Base-by-base conservation (phyloP, 2,113 vertebrate species). In the Limanda limanda region DNA sequence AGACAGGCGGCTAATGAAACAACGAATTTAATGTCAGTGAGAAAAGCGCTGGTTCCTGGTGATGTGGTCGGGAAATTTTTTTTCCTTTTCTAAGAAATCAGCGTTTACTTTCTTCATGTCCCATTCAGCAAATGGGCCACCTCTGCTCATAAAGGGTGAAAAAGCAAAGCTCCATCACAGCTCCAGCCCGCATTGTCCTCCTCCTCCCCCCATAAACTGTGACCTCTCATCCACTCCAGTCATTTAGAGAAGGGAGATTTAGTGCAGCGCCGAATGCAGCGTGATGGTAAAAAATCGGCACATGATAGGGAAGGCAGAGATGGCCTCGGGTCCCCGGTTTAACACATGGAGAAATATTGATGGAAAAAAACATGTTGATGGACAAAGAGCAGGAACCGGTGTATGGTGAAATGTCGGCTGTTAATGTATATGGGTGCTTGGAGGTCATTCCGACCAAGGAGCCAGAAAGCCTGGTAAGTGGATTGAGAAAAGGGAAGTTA, bases 181-280 rank as follows among this genome's bases (percentile, higher is more conserved):
- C 86, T 65, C 52, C 59, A 78, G 79, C 79, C 85, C 42, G 62
- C 72, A 79, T 86, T 86, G 81, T 89, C 82, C 88, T 84, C 81
- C 86, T 70, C 84, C 25, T n/a, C 25, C 25, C 76, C 70, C 81
- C 80, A 76, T 88, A 83, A 81, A 72, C 84, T 42, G 52, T 90
- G 92, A 92, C 89, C 91, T 89, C 84, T 84, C 87, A 73, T 85
- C 85, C 81, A 83, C 85, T 88, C 85, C 85, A 83, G 89, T 91
- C 88, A 88, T 92, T 90, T 92, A 84, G 88, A 90, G 84, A 80
- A 27, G 66, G 65, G 76, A 88, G 87, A 91, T 93, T 93, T 93
- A 93, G 87, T 81, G 85, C 76, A 13, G 83, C 59, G 31, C 64
- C 63, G 40, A 69, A 15, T 63, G 74, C 74, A 47, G 80, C 23